These are phyloP conservation scores for Potamilus streckersoni DNA, from an alignment of 1,140 invertebrate genomes.

Conservation along the genomic window DNA sequence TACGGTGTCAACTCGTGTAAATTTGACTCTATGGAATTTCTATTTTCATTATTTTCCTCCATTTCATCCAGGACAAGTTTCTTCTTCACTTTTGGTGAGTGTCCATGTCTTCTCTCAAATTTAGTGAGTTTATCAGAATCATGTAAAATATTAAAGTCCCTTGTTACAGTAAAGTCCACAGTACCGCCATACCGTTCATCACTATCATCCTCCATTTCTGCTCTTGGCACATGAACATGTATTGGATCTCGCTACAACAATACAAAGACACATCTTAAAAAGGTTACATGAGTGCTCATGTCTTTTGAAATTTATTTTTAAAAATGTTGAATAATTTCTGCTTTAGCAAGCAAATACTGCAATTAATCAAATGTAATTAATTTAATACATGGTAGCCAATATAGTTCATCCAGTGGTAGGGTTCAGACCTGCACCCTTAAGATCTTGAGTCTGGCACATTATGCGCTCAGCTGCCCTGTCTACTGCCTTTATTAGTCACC, in stretches of 20 bases:
- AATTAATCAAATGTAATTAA: background rate
- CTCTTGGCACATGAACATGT: constrained; percentile 47
- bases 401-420: background rate
- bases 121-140: constrained; percentile 27
- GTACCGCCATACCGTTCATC: constrained; percentile 35
- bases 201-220: constrained; percentile 43
- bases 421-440: too few species aligned
- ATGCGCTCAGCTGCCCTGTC: too few species aligned
- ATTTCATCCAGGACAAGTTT: constrained; percentile 35
- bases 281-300: background rate
- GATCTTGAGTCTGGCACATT: background rate
- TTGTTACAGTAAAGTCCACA: constrained; percentile 53
- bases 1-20: constrained; percentile 63
- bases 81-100: constrained; percentile 47
- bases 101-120: constrained; percentile 21
- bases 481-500: too few species aligned
- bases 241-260: constrained; percentile 34
- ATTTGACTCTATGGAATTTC: constrained; percentile 52
- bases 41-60: constrained; percentile 25
- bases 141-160: constrained; percentile 43
- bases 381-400: background rate
- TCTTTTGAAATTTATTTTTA: constrained; percentile 1
- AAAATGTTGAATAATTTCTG: background rate
- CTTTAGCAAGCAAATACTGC: background rate
- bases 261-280: background rate